phyloP scores from a whole-genome alignment of 2,113 vertebrate genomes.

The Cebidichthys violaceus region DNA sequence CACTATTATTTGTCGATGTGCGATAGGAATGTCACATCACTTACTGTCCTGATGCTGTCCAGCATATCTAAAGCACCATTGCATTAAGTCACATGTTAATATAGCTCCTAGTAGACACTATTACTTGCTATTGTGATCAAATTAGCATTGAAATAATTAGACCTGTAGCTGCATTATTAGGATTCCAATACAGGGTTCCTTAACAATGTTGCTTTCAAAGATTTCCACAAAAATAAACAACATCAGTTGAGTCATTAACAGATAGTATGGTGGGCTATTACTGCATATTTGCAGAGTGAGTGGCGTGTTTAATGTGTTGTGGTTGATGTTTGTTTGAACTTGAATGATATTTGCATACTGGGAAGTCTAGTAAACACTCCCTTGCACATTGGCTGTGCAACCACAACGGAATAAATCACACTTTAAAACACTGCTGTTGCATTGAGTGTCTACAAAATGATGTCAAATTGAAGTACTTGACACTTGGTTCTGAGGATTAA shows the following conservation, averaged over 20 bases:
- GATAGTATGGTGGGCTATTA: not conserved
- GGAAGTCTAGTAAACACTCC: not conserved
- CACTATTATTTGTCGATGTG: not conserved
- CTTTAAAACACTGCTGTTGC: conserved; percentile 17
- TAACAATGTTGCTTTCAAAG: not conserved
- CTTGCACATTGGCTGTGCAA: conserved; percentile 7
- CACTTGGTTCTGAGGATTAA: conserved; percentile 33
- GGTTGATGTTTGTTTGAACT: conserved; percentile 16
- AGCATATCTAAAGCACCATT: not conserved
- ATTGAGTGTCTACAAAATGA: conserved; percentile 37
- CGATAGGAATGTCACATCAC: not conserved
- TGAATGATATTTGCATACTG: conserved; percentile 4
- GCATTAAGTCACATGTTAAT: not conserved
- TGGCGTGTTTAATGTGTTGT: not conserved
- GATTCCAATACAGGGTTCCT: not conserved
- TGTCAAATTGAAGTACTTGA: conserved; percentile 38
- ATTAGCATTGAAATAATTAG: not conserved
- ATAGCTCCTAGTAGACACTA: not conserved
- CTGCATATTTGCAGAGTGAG: not conserved
- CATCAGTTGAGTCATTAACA: not conserved
- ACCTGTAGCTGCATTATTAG: not conserved
- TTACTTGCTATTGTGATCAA: not conserved
- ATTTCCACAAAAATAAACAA: not conserved
- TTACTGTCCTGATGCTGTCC: not conserved
- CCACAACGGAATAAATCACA: conserved; percentile 15